These are phyloP conservation scores for Carpatolechia fugitivella DNA, from an alignment of 2,888 invertebrate genomes.

Conservation along the genomic window DNA sequence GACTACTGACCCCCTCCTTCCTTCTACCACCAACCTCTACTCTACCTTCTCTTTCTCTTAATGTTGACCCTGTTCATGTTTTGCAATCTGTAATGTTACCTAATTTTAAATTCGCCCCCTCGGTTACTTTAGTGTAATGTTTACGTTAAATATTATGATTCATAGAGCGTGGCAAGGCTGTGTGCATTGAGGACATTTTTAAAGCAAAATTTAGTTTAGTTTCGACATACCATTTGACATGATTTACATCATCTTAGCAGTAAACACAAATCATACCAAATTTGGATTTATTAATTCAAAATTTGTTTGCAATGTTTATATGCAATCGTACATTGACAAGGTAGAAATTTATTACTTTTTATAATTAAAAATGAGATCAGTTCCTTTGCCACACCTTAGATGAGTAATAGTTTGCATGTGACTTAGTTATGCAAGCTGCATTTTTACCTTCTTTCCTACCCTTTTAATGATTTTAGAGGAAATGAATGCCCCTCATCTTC, in stretches of 20 bases:
- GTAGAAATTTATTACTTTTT: constrained; percentile 61
- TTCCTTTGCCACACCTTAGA: constrained; percentile 80
- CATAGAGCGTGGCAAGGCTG: constrained; percentile 86
- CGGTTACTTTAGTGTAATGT: constrained; percentile 77
- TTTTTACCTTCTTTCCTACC: constrained; percentile 44
- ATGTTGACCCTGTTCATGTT: constrained; percentile 73
- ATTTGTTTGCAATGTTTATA: constrained; percentile 61
- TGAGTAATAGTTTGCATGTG: constrained; percentile 71
- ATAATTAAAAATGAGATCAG: constrained; percentile 67
- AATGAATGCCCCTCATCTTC: constrained; percentile 42
- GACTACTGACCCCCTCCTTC: constrained; percentile 45
- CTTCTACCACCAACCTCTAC: constrained; percentile 38
- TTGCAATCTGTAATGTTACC: constrained; percentile 66
- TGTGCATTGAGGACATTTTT: constrained; percentile 82
- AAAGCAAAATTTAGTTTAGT: constrained; percentile 75
- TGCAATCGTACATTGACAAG: constrained; percentile 55
- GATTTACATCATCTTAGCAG: constrained; percentile 70
- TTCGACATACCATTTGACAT: constrained; percentile 69
- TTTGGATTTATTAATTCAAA: constrained; percentile 55
- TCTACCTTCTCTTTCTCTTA: constrained; percentile 65
- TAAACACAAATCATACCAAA: constrained; percentile 69
- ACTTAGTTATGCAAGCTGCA: constrained; percentile 55
- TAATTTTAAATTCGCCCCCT: constrained; percentile 73
- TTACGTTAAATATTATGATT: constrained; percentile 62
- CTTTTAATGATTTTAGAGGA: constrained; percentile 46